A percentile compares a stretch with the other conserved stretches of the same genome.
phyloP scores from a whole-genome alignment of 2,113 vertebrate genomes.

The Solea solea region DNA sequence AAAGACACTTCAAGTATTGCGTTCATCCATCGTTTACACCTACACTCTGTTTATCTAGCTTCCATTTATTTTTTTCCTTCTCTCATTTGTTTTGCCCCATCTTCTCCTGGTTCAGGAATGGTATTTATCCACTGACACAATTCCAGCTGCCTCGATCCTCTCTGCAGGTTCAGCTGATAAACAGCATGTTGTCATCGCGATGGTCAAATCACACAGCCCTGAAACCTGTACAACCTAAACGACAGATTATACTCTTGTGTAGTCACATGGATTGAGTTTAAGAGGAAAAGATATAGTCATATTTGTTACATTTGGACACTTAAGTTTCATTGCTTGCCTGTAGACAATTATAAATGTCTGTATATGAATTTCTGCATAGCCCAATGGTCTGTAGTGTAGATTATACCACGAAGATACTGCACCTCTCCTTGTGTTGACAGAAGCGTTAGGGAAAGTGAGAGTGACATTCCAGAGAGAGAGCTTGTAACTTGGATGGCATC shows the following conservation, averaged over 20 bases:
- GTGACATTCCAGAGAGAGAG: slow-evolving; percentile 43
- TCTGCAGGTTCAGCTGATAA: slow-evolving; percentile 87
- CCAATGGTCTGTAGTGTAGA: not conserved
- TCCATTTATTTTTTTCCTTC: not conserved
- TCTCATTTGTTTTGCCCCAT: not conserved
- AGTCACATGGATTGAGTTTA: no score
- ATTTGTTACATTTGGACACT: not conserved
- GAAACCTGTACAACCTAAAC: slow-evolving; percentile 77
- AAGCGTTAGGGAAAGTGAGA: slow-evolving; percentile 39
- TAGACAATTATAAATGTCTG: not conserved
- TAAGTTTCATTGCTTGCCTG: slow-evolving; percentile 18
- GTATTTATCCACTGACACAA: slow-evolving; percentile 94
- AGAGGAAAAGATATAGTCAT: no score
- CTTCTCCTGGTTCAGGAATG: slow-evolving; percentile 84
- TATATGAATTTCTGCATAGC: not conserved
- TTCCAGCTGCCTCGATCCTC: slow-evolving; percentile 89
- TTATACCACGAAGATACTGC: slow-evolving; percentile 1
- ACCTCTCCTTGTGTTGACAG: slow-evolving; percentile 16
- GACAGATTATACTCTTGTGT: not conserved
- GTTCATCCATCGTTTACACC: not conserved
- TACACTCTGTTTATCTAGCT: not conserved
- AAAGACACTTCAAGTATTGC: no score
- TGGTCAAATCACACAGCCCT: slow-evolving; percentile 93
- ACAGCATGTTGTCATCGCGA: slow-evolving; percentile 89
- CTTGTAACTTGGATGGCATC: slow-evolving; percentile 26